phyloP scores from a whole-genome alignment of 2,797 vertebrate genomes.

The Novumbra hubbsi region DNA sequence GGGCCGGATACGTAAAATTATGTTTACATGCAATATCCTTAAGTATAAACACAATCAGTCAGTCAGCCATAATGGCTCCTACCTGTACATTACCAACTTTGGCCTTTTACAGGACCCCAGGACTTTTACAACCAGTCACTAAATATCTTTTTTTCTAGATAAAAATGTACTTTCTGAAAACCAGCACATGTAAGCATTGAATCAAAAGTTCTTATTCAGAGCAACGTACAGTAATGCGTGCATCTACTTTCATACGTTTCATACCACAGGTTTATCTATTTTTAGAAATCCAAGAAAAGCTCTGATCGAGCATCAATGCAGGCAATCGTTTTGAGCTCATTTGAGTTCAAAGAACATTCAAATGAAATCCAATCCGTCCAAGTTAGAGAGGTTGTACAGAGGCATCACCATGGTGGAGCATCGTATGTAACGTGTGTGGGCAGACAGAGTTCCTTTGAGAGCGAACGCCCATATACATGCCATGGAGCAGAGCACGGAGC shows the following conservation, averaged over 20 bases:
- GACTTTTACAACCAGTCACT: too few relatives aligned
- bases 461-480: conserved; percentile 14
- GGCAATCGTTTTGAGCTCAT: background rate
- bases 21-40: too few relatives aligned
- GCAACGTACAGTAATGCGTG: too few relatives aligned
- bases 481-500: conserved; percentile 24
- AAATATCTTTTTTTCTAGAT: too few relatives aligned
- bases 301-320: background rate
- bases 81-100: too few relatives aligned
- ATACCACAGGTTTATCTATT: background rate
- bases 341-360: background rate
- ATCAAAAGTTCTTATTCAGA: too few relatives aligned
- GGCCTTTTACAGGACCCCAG: too few relatives aligned
- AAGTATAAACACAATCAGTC: too few relatives aligned
- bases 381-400: background rate
- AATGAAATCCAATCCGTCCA: background rate
- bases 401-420: background rate
- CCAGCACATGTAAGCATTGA: too few relatives aligned
- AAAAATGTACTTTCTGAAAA: too few relatives aligned
- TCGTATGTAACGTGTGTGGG: background rate
- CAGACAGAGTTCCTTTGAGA: background rate
- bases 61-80: too few relatives aligned
- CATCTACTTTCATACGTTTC: background rate
- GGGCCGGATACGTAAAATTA: too few relatives aligned
- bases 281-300: background rate